Percentiles rank a stretch among this genome's conserved stretches.
Conservation (phyloP, 1,140 invertebrate genomes). For the Megathymus violae region DNA sequence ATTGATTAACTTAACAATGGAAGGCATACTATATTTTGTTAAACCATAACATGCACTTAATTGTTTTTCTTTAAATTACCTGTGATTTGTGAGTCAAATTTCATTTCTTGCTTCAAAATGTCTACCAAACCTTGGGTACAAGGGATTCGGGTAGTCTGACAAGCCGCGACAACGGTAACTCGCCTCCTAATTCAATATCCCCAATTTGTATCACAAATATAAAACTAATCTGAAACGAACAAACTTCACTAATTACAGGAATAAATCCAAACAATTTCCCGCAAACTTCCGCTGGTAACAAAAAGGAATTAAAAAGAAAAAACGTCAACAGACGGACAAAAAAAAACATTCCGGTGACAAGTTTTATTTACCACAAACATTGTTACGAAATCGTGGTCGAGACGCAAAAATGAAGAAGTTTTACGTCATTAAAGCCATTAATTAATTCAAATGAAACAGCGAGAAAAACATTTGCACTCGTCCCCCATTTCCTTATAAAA, state of each 20-base stretch:
- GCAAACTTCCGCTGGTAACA: constrained; percentile 55
- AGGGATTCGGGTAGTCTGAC: constrained; percentile 6
- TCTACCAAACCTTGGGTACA: neutral
- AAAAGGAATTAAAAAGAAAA: constrained; percentile 73
- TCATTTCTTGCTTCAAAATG: neutral
- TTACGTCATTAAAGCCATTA: constrained; percentile 77
- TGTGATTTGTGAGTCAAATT: neutral
- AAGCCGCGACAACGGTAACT: constrained; percentile 23
- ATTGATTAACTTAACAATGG: too few species aligned
- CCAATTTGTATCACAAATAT: constrained; percentile 64
- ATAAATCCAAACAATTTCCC: constrained; percentile 76
- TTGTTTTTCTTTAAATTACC: too few species aligned
- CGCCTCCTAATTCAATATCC: constrained; percentile 56
- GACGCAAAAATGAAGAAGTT: constrained; percentile 66
- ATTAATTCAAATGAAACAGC: constrained; percentile 82
- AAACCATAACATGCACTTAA: too few species aligned
- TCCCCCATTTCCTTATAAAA: constrained; percentile 57
- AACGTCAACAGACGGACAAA: constrained; percentile 66
- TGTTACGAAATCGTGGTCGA: constrained; percentile 71
- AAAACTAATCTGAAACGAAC: constrained; percentile 68
- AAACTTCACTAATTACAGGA: constrained; percentile 81
- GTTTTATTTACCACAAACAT: constrained; percentile 82
- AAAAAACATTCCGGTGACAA: constrained; percentile 80
- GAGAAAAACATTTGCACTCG: constrained; percentile 75
- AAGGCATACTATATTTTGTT: too few species aligned